Percentiles rank a stretch among this genome's conserved stretches.
Evolutionary conservation across 2,888 invertebrate species (phyloP).

Genomic region (Galerucella pusilla): DNA sequence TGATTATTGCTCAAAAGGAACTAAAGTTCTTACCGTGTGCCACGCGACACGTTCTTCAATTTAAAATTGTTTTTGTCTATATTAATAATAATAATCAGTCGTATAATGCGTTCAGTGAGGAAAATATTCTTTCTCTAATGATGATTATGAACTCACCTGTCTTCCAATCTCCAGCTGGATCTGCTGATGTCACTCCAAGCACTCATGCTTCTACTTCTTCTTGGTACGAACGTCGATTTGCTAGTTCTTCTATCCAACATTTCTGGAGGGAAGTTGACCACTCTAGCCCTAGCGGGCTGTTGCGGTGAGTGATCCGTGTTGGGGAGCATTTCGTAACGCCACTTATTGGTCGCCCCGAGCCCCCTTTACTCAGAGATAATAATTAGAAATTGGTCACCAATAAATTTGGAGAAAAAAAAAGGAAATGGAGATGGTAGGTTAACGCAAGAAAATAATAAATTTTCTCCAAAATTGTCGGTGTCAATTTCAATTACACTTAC

Average conservation of each 20-base stretch:
- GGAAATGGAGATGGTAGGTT: too few relatives aligned
- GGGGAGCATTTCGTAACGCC: constrained; percentile 64
- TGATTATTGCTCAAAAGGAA: too few relatives aligned
- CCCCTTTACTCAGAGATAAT: constrained; percentile 14
- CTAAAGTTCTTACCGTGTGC: too few relatives aligned
- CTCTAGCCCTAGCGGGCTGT: constrained; percentile 66
- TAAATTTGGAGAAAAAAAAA: too few relatives aligned
- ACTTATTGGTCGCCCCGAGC: constrained; percentile 22
- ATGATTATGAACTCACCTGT: constrained; percentile 68
- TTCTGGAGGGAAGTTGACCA: constrained; percentile 75
- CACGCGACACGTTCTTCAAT: too few relatives aligned
- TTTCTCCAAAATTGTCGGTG: not conserved
- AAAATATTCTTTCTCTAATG: too few relatives aligned
- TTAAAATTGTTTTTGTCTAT: too few relatives aligned
- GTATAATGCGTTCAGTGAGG: too few relatives aligned
- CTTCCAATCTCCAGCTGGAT: constrained; percentile 83
- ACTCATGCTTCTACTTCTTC: constrained; percentile 78
- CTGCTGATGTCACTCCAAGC: constrained; percentile 90
- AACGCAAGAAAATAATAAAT: too few relatives aligned
- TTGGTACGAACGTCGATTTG: constrained; percentile 63
- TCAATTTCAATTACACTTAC: constrained; percentile 10
- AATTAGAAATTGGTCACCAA: not conserved
- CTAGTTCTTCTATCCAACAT: constrained; percentile 66
- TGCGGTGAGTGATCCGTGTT: constrained; percentile 57
- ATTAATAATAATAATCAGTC: too few relatives aligned